These are phyloP conservation scores for Caenorhabditis plicata DNA, from an alignment of 2,888 invertebrate species.

Conservation along the genomic window DNA sequence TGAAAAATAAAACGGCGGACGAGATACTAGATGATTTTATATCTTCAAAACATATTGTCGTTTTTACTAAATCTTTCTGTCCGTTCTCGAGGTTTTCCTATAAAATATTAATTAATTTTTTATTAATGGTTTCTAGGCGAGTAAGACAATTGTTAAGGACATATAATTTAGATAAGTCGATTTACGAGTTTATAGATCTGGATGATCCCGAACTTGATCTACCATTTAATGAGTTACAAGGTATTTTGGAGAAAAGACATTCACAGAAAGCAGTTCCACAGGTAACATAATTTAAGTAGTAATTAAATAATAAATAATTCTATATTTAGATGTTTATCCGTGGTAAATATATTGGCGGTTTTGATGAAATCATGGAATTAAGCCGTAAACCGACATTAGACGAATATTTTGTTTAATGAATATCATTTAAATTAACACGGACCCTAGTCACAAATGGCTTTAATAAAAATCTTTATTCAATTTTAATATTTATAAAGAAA, in stretches of 20 bases:
- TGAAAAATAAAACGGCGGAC: too few relatives aligned
- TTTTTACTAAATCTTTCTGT: too few relatives aligned
- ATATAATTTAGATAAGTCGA: constrained; percentile 7
- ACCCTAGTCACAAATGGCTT: not conserved
- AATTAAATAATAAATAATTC: not conserved
- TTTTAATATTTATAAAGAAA: not conserved
- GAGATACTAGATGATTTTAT: too few relatives aligned
- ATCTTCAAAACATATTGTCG: too few relatives aligned
- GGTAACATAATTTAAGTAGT: too few relatives aligned
- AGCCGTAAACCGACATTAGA: not conserved
- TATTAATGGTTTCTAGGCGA: constrained; percentile 24
- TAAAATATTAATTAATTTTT: too few relatives aligned
- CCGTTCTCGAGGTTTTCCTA: too few relatives aligned
- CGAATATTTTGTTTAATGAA: not conserved
- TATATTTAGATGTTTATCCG: constrained; percentile 8
- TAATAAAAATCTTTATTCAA: too few relatives aligned
- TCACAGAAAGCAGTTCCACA: constrained; percentile 2
- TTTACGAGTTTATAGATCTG: constrained; percentile 15
- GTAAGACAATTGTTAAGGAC: constrained; percentile 13
- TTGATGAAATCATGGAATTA: constrained; percentile 8
- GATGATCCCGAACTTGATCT: constrained; percentile 4
- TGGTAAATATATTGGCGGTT: constrained; percentile 19
- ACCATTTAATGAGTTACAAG: not conserved
- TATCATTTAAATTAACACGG: not conserved
- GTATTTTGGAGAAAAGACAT: not conserved